Base-by-base conservation (phyloP, 2,888 invertebrate genomes). In the Didymodactylos carnosus region DNA sequence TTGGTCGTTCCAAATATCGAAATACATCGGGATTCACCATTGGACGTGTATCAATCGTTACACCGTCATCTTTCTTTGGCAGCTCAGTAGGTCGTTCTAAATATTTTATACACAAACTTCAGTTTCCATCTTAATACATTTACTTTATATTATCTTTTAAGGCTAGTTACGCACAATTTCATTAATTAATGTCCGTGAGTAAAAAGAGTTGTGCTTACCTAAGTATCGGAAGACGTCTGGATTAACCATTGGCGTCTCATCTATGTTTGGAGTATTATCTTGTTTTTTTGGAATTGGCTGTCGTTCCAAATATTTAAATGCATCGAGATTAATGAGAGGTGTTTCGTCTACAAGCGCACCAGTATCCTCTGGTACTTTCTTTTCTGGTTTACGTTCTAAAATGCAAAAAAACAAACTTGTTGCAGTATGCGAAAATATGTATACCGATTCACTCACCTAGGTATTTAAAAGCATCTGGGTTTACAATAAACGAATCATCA, bases 271-370 rank as follows among this genome's bases (percentile, higher is more conserved):
- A 19, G 69, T 27, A 29, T 43, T n/a, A 39, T 74, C 71, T 35
- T 35, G 62, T 25, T 35, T 40, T 14, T 62, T 2, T 29, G 41
- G 70, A 13, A 35, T 23, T 25, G 27, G 29, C 62, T 71, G 53
- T 62, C 62, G 62, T 72, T 74, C 74, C n/a, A 74, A 72, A 71
- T 46, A 74, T n/a, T 51, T 49, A 29, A 74, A 74, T 13, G 74
- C 74, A n/a, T 74, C 74, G 1, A 71, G 74, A 53, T 74, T 71
- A 27, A 74, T 71, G 23, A 74, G 40, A 2, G 74, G 74, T 25
- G 74, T 71, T 53, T 46, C 39, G 27, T 74, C 74, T 27, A 74
- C 41, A 10, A 13, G 10, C n/a, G 62, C 35, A 7, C 62, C 62
- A 62, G 6, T 11, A n/a, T 62, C 62, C 11, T 62, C 35, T 35